Percentiles rank a stretch among this genome's conserved stretches.
Evolutionary conservation across 2,888 invertebrate genomes (phyloP).

Genomic region (Agrotis exclamationis): DNA sequence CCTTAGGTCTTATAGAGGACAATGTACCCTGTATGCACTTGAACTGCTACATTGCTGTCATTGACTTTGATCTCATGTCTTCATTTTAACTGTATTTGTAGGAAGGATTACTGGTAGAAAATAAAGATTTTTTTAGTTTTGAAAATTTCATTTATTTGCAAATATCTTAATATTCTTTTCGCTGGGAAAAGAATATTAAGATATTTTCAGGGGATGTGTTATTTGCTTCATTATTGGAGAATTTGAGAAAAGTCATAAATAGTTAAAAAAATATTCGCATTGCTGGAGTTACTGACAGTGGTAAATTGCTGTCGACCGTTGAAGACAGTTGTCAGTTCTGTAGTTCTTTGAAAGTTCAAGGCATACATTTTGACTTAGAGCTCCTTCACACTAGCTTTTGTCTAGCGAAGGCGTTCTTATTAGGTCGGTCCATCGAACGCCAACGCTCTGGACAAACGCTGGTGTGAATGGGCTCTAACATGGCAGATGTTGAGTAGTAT

Average conservation of each 20-base stretch:
- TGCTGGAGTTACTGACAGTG: neutral
- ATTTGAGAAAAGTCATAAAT: neutral
- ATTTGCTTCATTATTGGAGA: neutral
- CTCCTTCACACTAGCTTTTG: too few relatives aligned
- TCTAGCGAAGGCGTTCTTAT: too few relatives aligned
- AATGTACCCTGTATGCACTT: neutral
- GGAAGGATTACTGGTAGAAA: neutral
- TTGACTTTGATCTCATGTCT: neutral
- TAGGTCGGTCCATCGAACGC: too few relatives aligned
- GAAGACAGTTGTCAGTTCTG: too few relatives aligned
- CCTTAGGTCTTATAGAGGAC: slow-evolving; percentile 1
- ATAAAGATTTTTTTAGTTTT: neutral
- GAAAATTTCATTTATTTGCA: neutral
- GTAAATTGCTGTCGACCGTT: neutral
- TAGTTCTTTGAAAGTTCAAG: too few relatives aligned
- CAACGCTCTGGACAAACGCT: too few relatives aligned
- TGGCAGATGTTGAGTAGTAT: neutral
- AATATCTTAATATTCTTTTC: too few relatives aligned
- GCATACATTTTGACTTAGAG: too few relatives aligned
- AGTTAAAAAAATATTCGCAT: neutral
- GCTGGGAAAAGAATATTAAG: too few relatives aligned
- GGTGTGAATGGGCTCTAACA: neutral
- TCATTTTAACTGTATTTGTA: neutral
- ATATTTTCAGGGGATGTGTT: too few relatives aligned
- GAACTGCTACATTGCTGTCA: neutral